Evolutionary conservation across 2,113 vertebrate species (phyloP).

Genomic region (Chaetops frenatus): DNA sequence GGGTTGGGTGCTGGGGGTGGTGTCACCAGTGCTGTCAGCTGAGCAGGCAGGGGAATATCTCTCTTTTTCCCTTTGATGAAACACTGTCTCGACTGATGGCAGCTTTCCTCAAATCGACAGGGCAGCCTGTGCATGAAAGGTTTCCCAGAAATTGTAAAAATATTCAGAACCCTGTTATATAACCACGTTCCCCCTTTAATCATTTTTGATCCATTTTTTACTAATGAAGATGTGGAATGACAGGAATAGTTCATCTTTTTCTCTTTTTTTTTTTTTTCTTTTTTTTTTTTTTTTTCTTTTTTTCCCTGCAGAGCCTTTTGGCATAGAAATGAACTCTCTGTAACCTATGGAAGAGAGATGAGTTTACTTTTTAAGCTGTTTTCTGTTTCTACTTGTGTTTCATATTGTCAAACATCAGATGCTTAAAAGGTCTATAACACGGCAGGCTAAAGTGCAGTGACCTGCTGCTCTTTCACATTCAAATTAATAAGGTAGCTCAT

Average conservation of each 20-base stretch:
- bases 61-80: neutral
- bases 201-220: neutral
- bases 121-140: neutral
- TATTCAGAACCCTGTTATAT: neutral
- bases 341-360: neutral
- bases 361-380: slow-evolving; percentile 31
- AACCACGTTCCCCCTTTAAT: neutral
- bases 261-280: neutral
- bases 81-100: neutral
- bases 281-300: neutral
- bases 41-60: neutral
- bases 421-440: neutral
- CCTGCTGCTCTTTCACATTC: slow-evolving; percentile 26
- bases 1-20: neutral
- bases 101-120: neutral
- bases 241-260: neutral
- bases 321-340: slow-evolving; percentile 22
- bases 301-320: neutral
- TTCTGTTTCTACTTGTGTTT: neutral
- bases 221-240: slow-evolving; percentile 7
- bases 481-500: slow-evolving; percentile 2
- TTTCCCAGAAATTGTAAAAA: neutral
- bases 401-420: neutral
- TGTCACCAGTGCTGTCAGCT: neutral
- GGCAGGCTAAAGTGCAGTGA: neutral